Evolutionary conservation across 2,113 vertebrate species (phyloP).

Genomic region (Astur gentilis): DNA sequence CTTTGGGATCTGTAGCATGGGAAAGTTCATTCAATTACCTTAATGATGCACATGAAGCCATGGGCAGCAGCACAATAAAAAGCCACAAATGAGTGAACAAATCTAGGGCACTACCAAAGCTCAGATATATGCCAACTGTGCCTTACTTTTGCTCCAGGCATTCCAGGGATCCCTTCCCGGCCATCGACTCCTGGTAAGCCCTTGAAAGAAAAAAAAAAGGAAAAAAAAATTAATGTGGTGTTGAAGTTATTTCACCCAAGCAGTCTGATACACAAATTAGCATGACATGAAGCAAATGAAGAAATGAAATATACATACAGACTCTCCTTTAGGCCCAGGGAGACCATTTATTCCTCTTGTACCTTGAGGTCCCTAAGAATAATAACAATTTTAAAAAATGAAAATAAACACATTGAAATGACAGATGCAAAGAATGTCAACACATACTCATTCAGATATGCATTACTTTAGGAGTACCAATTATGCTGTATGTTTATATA

Average conservation of each 20-base stretch:
- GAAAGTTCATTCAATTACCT: not conserved
- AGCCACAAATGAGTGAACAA: not conserved
- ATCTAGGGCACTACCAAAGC: not conserved
- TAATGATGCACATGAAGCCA: not conserved
- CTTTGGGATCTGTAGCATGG: not conserved
- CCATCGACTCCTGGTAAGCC: conserved; percentile 91
- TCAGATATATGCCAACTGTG: not conserved
- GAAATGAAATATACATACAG: conserved; percentile 75
- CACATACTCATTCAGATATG: not conserved
- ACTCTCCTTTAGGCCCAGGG: conserved; percentile 91
- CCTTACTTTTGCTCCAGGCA: conserved; percentile 93
- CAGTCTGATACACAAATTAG: not conserved
- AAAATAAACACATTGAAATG: not conserved
- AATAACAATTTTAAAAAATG: not conserved
- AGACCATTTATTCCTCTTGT: conserved; percentile 89
- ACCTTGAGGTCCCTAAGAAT: conserved; percentile 83
- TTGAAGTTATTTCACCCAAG: not conserved
- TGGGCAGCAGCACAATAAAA: not conserved
- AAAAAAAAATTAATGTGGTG: not conserved
- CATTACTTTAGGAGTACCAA: not conserved
- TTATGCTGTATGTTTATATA: not conserved
- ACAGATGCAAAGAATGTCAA: not conserved
- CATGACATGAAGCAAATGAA: not conserved
- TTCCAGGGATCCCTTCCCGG: conserved; percentile 92
- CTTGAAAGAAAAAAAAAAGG: conserved; percentile 60